Evolutionary conservation across 1,140 invertebrate genomes (phyloP), one percentile per base, ranked within the genome.

Genomic region (Drosophila trapezifrons): DNA sequence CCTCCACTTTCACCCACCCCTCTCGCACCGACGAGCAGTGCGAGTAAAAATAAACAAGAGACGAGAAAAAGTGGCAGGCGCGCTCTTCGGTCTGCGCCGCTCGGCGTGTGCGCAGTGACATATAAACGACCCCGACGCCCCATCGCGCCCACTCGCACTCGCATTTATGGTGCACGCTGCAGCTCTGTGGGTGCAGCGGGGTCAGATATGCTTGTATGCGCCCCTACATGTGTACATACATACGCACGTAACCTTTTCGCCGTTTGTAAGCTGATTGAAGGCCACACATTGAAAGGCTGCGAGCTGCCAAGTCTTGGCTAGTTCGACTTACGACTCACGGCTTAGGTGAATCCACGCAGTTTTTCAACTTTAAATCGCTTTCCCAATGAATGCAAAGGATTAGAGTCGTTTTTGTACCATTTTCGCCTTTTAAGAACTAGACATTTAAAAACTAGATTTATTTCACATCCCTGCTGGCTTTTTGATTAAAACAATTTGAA

Each of bases 251-350:
- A 43, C 29, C 57, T 42, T 52, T 66, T 45, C 64, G 49, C 54
- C 35, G 62, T 46, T 65, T 57, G 52, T 43, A 64, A 58, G 59
- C 43, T 32, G 58, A 57, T 38, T 80, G 78, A 80, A 81, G 78
- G 78, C 73, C 78, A 80, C 49, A 45, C 56, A 40, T 43, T 46
- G 29, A 42, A 75, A 63, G 43, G 52, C 52, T 22, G 17, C 17
- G 42, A 40, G 52, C 52, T 27, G 12, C 35, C 22, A 27, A 67
- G 25, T 35, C 62, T 66, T 66, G 9, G 63, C 18, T 18, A 27
- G 17, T 22, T 37, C 10, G 49, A 10, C 47, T 51, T 27, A 32
- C 47, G 17, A 4, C 37, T 15, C 15, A n/a, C 37, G 27, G 0
- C 10, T 32, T 3, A 29, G 27, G 3, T 18, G 47, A 32, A 51